These are phyloP conservation scores for Liasis olivaceus DNA, from an alignment of 2,797 vertebrate species.

Conservation along the genomic window DNA sequence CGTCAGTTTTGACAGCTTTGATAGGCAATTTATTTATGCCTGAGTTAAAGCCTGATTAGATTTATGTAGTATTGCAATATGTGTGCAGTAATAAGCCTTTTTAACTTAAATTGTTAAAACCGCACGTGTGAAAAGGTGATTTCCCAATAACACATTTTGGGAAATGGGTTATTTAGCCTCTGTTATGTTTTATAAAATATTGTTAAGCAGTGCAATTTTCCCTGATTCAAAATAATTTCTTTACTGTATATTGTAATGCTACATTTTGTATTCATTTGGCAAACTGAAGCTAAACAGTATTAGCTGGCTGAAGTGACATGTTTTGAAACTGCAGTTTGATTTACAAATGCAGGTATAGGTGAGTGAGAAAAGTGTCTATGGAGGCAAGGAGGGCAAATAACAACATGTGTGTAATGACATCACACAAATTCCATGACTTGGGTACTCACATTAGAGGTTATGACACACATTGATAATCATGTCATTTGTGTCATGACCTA, in stretches of 20 bases:
- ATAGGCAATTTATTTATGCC: neutral
- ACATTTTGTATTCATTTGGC: conserved; percentile 1
- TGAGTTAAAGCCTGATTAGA: neutral
- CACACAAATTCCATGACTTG: neutral
- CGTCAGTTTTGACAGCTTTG: neutral
- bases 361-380: neutral
- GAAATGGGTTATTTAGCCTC: accelerated
- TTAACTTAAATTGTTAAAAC: neutral
- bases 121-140: neutral
- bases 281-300: neutral
- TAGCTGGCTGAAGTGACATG: neutral
- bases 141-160: conserved; percentile 19
- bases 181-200: neutral
- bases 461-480: neutral
- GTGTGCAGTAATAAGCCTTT: neutral
- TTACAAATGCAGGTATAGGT: neutral
- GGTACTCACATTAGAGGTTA: neutral
- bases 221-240: neutral
- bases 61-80: neutral
- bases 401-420: neutral
- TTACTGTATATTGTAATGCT: neutral
- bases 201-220: conserved; percentile 2
- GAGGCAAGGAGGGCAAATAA: neutral
- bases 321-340: neutral
- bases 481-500: neutral